Percentiles rank a stretch among this genome's conserved stretches.
phyloP scores from a whole-genome alignment of 2,113 vertebrate genomes.

The Rhinolophus sinicus region DNA sequence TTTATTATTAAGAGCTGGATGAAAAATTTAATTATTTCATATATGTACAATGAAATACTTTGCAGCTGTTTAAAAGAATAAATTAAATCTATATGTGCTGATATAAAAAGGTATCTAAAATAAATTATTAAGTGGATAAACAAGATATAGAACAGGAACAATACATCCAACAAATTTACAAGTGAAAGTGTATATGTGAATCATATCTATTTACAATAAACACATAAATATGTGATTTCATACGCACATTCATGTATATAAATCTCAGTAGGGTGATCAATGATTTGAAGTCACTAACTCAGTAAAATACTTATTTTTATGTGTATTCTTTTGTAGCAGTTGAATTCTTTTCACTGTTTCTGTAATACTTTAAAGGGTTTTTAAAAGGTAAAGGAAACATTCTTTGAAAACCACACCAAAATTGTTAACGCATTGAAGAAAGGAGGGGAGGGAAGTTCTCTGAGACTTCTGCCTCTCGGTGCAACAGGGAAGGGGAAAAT shows the following conservation, averaged over 20 bases:
- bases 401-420: not conserved
- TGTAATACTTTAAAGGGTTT: not conserved
- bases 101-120: not conserved
- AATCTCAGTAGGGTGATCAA: not conserved
- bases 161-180: not conserved
- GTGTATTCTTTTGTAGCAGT: not conserved
- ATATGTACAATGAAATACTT: not conserved
- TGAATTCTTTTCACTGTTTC: not conserved
- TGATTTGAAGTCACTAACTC: not conserved
- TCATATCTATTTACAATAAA: not conserved
- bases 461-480: not conserved
- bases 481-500: not conserved
- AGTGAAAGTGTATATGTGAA: not conserved
- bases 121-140: not conserved
- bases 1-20: not conserved
- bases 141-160: not conserved
- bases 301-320: not conserved
- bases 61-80: constrained; percentile 1
- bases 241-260: not conserved
- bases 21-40: not conserved
- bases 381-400: not conserved
- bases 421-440: not conserved
- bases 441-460: not conserved
- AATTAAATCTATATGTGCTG: not conserved
- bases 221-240: not conserved